Conservation (phyloP, 1,140 invertebrate genomes). For the Diabrotica undecimpunctata region DNA sequence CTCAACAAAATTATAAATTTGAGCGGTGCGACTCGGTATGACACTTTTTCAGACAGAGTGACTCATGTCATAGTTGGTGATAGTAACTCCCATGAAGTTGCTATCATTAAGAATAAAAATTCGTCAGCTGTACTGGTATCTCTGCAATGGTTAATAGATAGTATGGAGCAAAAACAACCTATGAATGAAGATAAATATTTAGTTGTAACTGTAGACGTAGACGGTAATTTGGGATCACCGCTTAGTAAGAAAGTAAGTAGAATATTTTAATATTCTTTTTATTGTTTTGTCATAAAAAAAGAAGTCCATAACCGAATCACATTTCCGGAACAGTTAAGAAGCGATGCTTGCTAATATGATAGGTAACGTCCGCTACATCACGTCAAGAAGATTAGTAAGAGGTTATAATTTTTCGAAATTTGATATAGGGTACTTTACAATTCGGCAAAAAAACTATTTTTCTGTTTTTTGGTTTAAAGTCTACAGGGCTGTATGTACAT, state of each 20-base stretch:
- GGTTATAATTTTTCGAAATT: too few relatives aligned
- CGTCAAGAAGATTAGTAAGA: too few relatives aligned
- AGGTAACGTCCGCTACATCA: too few relatives aligned
- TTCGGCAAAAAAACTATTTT: too few relatives aligned
- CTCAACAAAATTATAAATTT: conserved; percentile 72
- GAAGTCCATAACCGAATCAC: too few relatives aligned
- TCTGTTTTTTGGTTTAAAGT: too few relatives aligned
- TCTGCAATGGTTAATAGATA: conserved; percentile 70
- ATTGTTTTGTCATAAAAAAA: too few relatives aligned
- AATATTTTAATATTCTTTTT: neutral
- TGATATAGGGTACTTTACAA: too few relatives aligned
- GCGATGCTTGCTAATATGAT: too few relatives aligned
- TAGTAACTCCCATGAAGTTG: conserved; percentile 49
- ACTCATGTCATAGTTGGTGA: conserved; percentile 78
- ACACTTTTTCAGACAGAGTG: conserved; percentile 68
- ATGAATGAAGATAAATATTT: conserved; percentile 58
- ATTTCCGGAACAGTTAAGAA: too few relatives aligned
- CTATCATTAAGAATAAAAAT: conserved; percentile 46
- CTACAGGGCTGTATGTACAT: too few relatives aligned
- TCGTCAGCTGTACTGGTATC: conserved; percentile 57
- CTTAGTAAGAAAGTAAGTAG: conserved; percentile 56
- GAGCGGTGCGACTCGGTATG: conserved; percentile 76
- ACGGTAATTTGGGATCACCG: conserved; percentile 53
- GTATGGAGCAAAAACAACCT: conserved; percentile 59
- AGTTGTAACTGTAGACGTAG: conserved; percentile 32